Conservation (phyloP, 1,140 invertebrate genomes). For the Nymphalis io region DNA sequence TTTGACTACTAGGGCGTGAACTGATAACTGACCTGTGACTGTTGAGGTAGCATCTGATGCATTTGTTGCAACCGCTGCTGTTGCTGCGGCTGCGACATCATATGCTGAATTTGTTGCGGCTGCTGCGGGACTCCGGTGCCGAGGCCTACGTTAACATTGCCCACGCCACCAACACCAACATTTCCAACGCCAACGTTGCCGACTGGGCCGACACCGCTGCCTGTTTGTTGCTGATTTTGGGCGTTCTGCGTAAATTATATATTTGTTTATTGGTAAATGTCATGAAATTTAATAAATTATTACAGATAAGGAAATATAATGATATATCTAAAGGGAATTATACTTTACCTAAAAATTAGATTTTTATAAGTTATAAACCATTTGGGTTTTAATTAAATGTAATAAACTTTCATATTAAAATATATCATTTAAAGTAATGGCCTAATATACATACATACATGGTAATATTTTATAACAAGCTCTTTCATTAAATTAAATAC, state of each 20-base stretch:
- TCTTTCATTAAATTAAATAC: too few relatives aligned
- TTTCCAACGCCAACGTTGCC: conserved; percentile 63
- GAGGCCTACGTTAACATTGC: conserved; percentile 62
- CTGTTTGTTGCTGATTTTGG: conserved; percentile 76
- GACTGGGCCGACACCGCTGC: conserved; percentile 44
- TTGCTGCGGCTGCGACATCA: conserved; percentile 80
- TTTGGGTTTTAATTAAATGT: too few relatives aligned
- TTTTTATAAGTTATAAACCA: too few relatives aligned
- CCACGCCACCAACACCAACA: conserved; percentile 54
- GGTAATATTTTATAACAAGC: too few relatives aligned
- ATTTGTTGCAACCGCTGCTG: conserved; percentile 80
- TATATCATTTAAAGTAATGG: too few relatives aligned
- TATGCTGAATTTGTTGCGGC: conserved; percentile 78
- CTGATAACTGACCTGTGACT: conserved; percentile 66
- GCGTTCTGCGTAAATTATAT: conserved; percentile 56
- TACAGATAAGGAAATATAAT: too few relatives aligned
- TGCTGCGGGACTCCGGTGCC: conserved; percentile 69
- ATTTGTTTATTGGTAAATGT: too few relatives aligned
- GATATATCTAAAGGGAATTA: too few relatives aligned
- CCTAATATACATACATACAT: too few relatives aligned
- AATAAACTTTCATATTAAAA: too few relatives aligned
- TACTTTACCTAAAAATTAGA: too few relatives aligned
- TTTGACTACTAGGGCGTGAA: conserved; percentile 14
- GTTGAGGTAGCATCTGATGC: conserved; percentile 82
- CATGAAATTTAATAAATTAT: neutral